Evolutionary conservation across 1,140 invertebrate species (phyloP), one percentile per base, ranked within the genome.

Genomic region (Sinella curviseta): DNA sequence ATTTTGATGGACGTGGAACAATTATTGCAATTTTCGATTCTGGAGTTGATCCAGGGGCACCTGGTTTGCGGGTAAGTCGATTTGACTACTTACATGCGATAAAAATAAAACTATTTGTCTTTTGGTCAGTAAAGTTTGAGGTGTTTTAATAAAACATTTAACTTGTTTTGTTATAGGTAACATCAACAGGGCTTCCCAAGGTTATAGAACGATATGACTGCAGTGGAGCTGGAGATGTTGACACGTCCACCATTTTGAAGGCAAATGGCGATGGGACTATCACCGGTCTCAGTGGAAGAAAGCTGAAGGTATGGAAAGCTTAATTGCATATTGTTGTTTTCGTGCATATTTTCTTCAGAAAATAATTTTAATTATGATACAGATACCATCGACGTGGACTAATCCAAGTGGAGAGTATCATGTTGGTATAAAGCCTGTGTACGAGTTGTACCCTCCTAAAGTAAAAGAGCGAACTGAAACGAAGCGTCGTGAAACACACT

Each of bases 21-120:
- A 88, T 94, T 82, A 97, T 99, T 86, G 98, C 97, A 55, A 95
- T 99, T 86, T 93, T 99, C 80, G 98, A 99, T 89, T 97, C 97
- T 35, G 98, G 98, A 24, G 94, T 99, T 78, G 98, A 99, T 90
- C 97, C 97, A 48, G 95, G 94, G 65, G 95, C 96, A 20, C 90
- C 93, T 78, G 97, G 97, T 78, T 90, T 99, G 83, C 92, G 97
- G 92, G 97, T 98, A 90, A 76, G 34, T 67, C 24, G 8, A 33
- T 33, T 75, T 75, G 8, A 75, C 3, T 31, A 26, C 31, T 70
- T 12, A n/a, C 26, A 70, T 65, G 57, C 24, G 26, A 14, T 26
- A n/a, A 65, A 48, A 48, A 8, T 48, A 48, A 8, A 20, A 48
- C 39, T 12, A 48, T 48, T 48, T 12, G 8, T n/a, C n/a, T n/a